These are phyloP conservation scores for Lycocerus yunnanus DNA, from an alignment of 2,888 invertebrate species.

Conservation along the genomic window DNA sequence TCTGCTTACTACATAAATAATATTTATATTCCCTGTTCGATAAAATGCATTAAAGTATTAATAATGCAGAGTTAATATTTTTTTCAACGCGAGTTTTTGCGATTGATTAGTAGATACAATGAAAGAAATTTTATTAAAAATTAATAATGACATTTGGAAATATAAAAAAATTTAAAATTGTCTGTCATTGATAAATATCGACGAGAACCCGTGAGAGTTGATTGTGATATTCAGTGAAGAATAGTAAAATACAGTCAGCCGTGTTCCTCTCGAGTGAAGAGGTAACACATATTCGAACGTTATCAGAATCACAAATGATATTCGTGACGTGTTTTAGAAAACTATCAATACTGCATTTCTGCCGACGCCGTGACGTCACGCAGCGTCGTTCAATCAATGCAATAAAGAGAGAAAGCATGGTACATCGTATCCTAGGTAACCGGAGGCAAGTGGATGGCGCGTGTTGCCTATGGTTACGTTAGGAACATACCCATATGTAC, in stretches of 20 bases:
- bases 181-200: neutral
- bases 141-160: neutral
- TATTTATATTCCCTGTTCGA: neutral
- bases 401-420: conserved; percentile 26
- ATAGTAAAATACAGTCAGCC: conserved; percentile 19
- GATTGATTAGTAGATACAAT: neutral
- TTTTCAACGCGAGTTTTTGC: neutral
- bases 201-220: neutral
- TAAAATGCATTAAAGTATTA: neutral
- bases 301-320: conserved; percentile 35
- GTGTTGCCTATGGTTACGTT: conserved; percentile 29
- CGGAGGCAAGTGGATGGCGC: conserved; percentile 27
- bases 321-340: conserved; percentile 28
- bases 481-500: conserved; percentile 20
- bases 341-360: conserved; percentile 33
- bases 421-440: conserved; percentile 23
- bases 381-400: conserved; percentile 31
- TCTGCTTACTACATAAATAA: neutral
- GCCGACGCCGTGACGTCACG: conserved; percentile 33
- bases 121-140: neutral
- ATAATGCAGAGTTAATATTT: neutral
- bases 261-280: conserved; percentile 26
- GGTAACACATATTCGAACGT: conserved; percentile 34
- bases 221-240: conserved; percentile 23
- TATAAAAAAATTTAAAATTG: neutral